These are phyloP conservation scores for Artibeus lituratus DNA, from an alignment of 2,797 vertebrate genomes.

Conservation along the genomic window DNA sequence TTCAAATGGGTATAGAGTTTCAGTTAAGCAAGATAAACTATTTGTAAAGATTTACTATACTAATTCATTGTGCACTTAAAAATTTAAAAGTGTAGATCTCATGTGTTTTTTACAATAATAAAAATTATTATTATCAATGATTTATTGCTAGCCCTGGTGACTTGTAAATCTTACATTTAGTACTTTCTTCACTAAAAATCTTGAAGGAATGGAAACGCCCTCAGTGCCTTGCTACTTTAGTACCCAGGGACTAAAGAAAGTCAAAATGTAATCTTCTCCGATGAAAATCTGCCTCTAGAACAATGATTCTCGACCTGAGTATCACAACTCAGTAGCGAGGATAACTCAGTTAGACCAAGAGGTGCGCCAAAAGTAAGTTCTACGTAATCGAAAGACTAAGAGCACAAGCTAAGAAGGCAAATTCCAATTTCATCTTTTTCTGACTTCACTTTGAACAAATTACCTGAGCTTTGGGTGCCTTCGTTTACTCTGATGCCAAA, in stretches of 20 bases:
- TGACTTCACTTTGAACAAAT: neutral
- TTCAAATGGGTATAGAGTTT: neutral
- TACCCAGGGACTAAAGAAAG: neutral
- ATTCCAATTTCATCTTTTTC: neutral
- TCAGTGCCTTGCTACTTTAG: neutral
- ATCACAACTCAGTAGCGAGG: no score
- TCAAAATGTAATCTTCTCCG: neutral
- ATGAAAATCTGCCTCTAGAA: neutral
- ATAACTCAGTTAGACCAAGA: neutral
- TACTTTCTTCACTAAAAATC: neutral
- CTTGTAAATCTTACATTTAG: neutral
- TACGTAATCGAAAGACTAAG: no score
- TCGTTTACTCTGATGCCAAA: neutral
- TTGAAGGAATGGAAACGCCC: neutral
- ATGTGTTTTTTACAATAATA: neutral
- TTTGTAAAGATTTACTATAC: neutral
- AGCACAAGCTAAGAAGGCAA: neutral
- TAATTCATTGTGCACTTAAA: neutral
- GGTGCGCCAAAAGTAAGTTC: neutral
- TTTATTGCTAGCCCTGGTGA: neutral
- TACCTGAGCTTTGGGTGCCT: neutral
- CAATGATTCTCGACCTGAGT: neutral
- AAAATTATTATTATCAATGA: neutral
- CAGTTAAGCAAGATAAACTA: neutral
- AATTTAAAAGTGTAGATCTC: neutral